phyloP scores from a whole-genome alignment of 2,888 invertebrate species.

The Meta bourneti region DNA sequence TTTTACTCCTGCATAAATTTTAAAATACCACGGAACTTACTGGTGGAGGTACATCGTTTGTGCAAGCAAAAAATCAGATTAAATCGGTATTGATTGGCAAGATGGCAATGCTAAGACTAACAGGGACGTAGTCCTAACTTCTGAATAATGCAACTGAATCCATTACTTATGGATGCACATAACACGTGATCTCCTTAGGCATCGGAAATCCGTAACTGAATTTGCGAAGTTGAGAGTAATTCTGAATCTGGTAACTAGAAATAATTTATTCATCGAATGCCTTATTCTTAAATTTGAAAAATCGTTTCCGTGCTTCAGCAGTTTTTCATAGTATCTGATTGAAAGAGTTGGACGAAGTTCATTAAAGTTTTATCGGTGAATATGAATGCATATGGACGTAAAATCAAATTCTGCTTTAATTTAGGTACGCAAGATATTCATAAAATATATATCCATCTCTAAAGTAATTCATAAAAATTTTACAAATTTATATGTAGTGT shows the following conservation, averaged over 20 bases:
- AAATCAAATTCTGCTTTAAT: too few relatives aligned
- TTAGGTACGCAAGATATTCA: too few relatives aligned
- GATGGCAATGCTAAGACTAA: background rate
- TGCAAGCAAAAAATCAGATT: background rate
- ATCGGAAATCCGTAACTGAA: background rate
- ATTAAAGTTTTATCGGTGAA: too few relatives aligned
- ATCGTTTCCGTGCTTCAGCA: background rate
- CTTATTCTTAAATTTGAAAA: background rate
- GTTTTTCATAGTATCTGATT: too few relatives aligned
- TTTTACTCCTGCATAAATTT: too few relatives aligned
- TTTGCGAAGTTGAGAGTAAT: background rate
- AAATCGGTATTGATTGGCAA: background rate
- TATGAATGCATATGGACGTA: too few relatives aligned
- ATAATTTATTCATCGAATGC: background rate
- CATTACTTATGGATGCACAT: background rate
- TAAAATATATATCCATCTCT: too few relatives aligned
- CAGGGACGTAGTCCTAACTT: background rate
- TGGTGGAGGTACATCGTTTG: too few relatives aligned
- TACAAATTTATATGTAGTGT: too few relatives aligned
- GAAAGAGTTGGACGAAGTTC: too few relatives aligned
- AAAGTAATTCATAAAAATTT: too few relatives aligned
- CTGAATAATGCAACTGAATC: background rate
- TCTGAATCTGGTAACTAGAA: background rate
- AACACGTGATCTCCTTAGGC: background rate
- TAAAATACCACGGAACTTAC: too few relatives aligned